Conservation (phyloP, 2,888 invertebrate species). For the Halictus quadricinctus region DNA sequence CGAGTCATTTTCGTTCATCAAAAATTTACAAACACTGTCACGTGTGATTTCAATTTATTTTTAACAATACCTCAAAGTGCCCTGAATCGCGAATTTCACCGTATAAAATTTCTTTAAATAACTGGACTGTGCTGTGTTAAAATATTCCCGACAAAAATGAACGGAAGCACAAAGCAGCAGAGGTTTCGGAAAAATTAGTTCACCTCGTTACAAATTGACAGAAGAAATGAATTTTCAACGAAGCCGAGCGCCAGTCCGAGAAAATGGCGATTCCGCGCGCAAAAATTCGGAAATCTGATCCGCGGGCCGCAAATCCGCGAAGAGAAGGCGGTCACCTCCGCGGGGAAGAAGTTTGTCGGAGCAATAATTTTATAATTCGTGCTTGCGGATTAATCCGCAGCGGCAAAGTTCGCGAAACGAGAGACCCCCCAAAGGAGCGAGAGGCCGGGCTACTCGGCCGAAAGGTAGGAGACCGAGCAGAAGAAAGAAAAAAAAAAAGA, state of each 20-base stretch:
- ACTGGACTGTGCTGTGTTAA: no score
- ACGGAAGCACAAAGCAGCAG: background rate
- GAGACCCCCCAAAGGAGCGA: background rate
- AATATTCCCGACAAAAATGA: background rate
- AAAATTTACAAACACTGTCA: no score
- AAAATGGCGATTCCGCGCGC: background rate
- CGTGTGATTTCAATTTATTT: background rate
- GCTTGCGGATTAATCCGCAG: slow-evolving; percentile 45
- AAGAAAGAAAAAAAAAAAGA: background rate
- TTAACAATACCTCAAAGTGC: background rate
- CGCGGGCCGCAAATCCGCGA: background rate
- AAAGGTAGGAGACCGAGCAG: background rate
- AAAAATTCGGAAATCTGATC: background rate
- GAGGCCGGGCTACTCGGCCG: background rate
- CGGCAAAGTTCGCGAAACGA: slow-evolving; percentile 36
- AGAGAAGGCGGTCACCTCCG: background rate
- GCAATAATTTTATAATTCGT: slow-evolving; percentile 57
- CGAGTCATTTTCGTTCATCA: no score
- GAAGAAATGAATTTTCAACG: background rate
- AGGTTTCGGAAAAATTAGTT: no score
- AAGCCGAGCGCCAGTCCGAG: background rate
- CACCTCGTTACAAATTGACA: background rate
- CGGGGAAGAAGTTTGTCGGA: slow-evolving; percentile 6
- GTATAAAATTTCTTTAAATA: background rate
- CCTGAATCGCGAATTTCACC: background rate